A percentile compares a stretch with the other conserved stretches of the same genome.
phyloP scores from a whole-genome alignment of 2,113 vertebrate genomes.

The Salvator merianae region DNA sequence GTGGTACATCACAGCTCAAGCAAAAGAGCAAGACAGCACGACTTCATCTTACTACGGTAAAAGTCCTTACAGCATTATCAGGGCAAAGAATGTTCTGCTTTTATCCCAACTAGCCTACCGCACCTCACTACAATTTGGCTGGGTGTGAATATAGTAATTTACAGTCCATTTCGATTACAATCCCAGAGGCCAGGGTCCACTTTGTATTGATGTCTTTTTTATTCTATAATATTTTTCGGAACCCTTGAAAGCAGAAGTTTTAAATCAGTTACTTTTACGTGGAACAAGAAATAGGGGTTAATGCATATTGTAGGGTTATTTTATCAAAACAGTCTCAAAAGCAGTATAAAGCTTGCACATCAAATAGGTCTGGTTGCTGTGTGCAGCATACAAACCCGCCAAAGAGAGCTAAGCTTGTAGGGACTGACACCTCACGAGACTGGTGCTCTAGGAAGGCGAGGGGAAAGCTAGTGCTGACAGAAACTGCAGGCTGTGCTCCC shows the following conservation, averaged over 20 bases:
- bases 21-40: background rate
- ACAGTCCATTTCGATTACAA: background rate
- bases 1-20: background rate
- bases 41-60: background rate
- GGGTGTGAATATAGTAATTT: background rate
- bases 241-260: background rate
- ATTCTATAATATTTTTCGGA: background rate
- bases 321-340: background rate
- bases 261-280: background rate
- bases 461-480: too few species aligned
- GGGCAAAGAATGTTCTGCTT: background rate
- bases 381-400: too few species aligned
- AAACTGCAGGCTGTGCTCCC: too few species aligned
- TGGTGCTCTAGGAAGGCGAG: too few species aligned
- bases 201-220: background rate
- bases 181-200: background rate
- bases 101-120: background rate
- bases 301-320: background rate
- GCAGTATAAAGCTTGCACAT: too few species aligned
- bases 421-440: too few species aligned
- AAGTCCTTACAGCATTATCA: background rate
- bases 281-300: background rate
- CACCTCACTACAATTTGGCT: background rate
- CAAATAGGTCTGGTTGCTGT: too few species aligned
- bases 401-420: too few species aligned